These are phyloP conservation scores for Pluvianellus socialis DNA, from an alignment of 2,113 vertebrate genomes.

Conservation along the genomic window DNA sequence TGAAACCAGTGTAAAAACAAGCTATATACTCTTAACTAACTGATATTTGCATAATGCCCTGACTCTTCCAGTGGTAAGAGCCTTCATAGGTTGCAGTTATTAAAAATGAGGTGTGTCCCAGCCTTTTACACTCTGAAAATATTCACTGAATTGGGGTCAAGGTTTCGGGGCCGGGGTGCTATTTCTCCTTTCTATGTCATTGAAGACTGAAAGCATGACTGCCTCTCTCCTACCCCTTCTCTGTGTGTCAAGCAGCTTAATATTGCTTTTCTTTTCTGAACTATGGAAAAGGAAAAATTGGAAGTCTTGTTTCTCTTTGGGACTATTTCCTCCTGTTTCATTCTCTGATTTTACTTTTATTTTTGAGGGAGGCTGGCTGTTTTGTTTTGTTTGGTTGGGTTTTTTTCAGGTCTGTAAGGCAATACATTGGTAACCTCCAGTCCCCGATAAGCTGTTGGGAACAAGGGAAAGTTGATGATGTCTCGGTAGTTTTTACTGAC, in stretches of 20 bases:
- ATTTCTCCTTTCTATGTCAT: background rate
- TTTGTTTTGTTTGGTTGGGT: background rate
- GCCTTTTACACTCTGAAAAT: background rate
- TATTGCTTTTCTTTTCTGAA: background rate
- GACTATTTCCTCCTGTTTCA: background rate
- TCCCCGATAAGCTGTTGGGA: constrained; percentile 26
- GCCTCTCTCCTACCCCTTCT: background rate
- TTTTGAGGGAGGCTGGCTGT: background rate
- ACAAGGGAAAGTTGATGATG: constrained; percentile 51
- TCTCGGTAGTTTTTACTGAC: constrained; percentile 30
- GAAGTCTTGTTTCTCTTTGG: background rate
- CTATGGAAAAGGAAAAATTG: background rate
- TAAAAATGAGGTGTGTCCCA: background rate
- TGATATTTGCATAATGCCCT: background rate
- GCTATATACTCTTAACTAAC: background rate
- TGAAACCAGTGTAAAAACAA: background rate
- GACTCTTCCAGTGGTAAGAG: background rate
- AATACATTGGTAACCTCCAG: background rate
- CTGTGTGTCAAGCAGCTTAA: background rate
- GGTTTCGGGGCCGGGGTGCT: background rate
- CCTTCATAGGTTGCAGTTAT: background rate
- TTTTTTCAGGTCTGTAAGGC: background rate
- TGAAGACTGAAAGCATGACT: background rate
- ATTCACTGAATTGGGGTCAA: background rate
- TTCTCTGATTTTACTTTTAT: background rate